Evolutionary conservation across 2,888 invertebrate genomes (phyloP), one percentile per base, ranked within the genome.

Genomic region (Drosophila paranaensis): DNA sequence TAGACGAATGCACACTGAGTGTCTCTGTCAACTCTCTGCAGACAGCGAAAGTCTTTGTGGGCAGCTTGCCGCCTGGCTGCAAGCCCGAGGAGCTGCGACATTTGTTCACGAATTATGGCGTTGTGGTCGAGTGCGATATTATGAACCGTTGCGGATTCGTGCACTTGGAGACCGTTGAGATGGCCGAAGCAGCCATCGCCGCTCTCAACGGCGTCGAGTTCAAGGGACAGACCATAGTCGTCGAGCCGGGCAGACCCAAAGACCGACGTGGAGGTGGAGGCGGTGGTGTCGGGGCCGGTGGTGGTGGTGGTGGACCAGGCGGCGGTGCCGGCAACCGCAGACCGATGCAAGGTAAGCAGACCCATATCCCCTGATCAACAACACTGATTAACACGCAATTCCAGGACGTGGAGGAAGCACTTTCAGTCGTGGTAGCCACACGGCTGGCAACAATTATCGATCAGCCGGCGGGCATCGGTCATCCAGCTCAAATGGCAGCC

Each of bases 101-200:
- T 78, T 93, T 98, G 56, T 98, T 98, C 93, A 95, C 96, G 81
- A 95, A 96, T 60, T 97, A 96, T 93, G 98, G 98, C 51, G 95
- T 95, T 63, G 98, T 98, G 8, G 96, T 96, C 20, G 98, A 98
- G 93, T 98, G 98, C 93, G 98, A 98, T 92, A 97, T 98, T 67
- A 96, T 98, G 94, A 98, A 98, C 92, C 95, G 97, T 71, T 98
- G 97, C 93, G 98, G 98, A 11, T 98, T 98, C 93, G 97, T 98
- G 56, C 98, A 98, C 93, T 96, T 97, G 95, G 96, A 96, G 90
- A 95, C 96, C 25, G 95, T 95, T 87, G 96, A 97, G 58, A 95
- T 97, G 92, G 98, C 98, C 4, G 94, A 95, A 51, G 95, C 95
- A 63, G 97, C 98, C 0, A 97, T 97, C 81, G 94, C 95, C 74